Base-by-base conservation (phyloP, 2,113 vertebrate species). In the Polypterus bichir region DNA sequence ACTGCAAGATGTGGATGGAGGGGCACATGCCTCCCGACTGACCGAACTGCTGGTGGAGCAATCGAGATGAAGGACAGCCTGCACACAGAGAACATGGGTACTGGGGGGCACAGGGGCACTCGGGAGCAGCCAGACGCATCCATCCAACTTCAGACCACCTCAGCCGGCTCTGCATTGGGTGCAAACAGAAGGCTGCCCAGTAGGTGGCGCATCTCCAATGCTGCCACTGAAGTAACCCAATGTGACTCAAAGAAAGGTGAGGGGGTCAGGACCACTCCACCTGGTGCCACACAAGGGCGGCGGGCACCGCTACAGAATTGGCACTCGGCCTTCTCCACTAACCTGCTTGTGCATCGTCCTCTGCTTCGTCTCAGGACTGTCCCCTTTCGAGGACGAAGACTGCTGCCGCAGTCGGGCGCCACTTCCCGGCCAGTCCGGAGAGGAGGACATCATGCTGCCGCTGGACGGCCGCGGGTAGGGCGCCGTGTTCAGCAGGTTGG, bases 291-390 rank as follows among this genome's bases (percentile, higher is more conserved):
- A 47, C 5, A 27, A 27, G 27, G 27, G 27, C 27, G 27, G 27
- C 27, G 27, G 27, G 27, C 27, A 1, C 0, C 0, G 54, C 49
- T 6, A 0, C 44, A 4, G 9, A 59, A 0, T 10, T 27, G 0
- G 54, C 27, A 27, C 27, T 1, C 27, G 27, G 27, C 27, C 27
- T 27, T 2, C 27, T 27, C 27, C 27, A 73, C 82, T 73, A 72
- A 98, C 95, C 92, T 97, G 95, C 59, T 95, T 97, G 78, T 97
- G 93, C 69, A 85, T 78, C 0, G 80, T 80, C 5, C 92, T 88
- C 51, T 93, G 94, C 73, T 97, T 98, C 67, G 88, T 91, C 82
- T 97, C 94, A 0, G 94, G 96, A 68, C 96, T 98, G 78, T 98
- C 94, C 0, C 92, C 92, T 72, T 97, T 98, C 65, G 96, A 97